Evolutionary conservation across 2,113 vertebrate species (phyloP), one percentile per base, ranked within the genome.

Genomic region (Planiliza haematocheilus): DNA sequence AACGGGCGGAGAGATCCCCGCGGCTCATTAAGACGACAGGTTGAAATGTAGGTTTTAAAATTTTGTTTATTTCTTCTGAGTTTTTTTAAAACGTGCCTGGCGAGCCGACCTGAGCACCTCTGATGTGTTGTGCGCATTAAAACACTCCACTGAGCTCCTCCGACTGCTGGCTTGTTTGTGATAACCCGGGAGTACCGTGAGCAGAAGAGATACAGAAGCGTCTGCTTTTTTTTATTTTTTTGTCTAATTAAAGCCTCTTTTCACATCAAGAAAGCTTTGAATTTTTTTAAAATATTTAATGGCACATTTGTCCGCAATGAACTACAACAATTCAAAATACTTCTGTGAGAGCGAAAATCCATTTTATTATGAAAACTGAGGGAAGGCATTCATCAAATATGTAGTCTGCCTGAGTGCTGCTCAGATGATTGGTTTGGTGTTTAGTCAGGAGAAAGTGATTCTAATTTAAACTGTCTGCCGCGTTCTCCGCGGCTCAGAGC

Each of bases 81-180:
- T 5, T 30, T 30, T 30, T 30, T 5, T 3, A 30, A 5, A n/a
- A 74, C 46, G 43, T n/a, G 63, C 14, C 49, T 36, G 12, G 51
- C 49, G 16, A 45, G 34, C 57, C 17, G 75, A 83, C 80, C 66
- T 77, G 68, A 66, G 55, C 55, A 58, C 55, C 57, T 57, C 34
- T 43, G 38, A 64, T 69, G 72, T 66, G 55, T 18, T 49, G 46
- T 8, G 10, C 45, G 58, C 18, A 21, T 20, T 49, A 63, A 63
- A 60, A 52, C 24, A 21, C n/a, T 38, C 43, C 16, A 30, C 61
- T n/a, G 71, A 70, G 58, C 67, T 46, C 21, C 52, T 51, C 53
- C 68, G 34, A 41, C 82, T 79, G 88, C n/a, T n/a, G n/a, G 60
- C 53, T 52, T 61, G 66, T 82, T 81, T 82, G 70, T 73, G 87